Base-by-base conservation (phyloP, 2,113 vertebrate species). In the Diadophis punctatus region DNA sequence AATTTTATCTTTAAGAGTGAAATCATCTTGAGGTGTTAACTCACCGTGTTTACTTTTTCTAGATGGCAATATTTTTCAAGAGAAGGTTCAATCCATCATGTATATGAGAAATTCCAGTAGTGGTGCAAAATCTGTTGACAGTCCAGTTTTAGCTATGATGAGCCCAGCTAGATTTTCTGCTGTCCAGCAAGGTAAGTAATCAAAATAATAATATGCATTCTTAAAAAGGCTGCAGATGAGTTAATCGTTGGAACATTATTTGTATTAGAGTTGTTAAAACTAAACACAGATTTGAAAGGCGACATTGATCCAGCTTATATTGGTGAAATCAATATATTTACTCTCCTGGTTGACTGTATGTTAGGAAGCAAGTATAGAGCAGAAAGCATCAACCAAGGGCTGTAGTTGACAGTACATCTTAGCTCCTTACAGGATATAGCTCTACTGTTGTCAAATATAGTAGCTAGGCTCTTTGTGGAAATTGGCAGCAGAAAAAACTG, bases 61-160 rank as follows among this genome's bases (percentile, higher is more conserved):
- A 99, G 99, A 99, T 97, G 99, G 98, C 86, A 99, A 99, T 95
- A 97, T 99, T 96, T 99, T 99, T 97, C 98, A 99, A 92, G 99
- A 99, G 96, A 99, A 99, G 94, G 98, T 99, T 14, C 98, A 98
- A 96, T 99, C 98, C 14, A 98, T 99, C 94, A 98, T 98, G 96
- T 97, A 97, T 95, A 96, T 99, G 94, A 98, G 98, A 93, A 98
- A 98, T 96, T 98, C 97, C 60, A 98, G 98, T 96, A 98, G 98
- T 56, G 98, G 98, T 93, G 98, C 98, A 14, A 98, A 97, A 93
- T 98, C 98, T 46, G 60, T 97, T 89, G 94, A 97, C 93, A 98
- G 98, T 96, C 98, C 98, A 53, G 97, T 97, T 7, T 90, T 98
- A 95, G 97, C 98, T 4, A 96, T 98, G 89, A 98, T 98, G 56